phyloP scores from a whole-genome alignment of 2,113 vertebrate species.

The Peromyscus leucopus region DNA sequence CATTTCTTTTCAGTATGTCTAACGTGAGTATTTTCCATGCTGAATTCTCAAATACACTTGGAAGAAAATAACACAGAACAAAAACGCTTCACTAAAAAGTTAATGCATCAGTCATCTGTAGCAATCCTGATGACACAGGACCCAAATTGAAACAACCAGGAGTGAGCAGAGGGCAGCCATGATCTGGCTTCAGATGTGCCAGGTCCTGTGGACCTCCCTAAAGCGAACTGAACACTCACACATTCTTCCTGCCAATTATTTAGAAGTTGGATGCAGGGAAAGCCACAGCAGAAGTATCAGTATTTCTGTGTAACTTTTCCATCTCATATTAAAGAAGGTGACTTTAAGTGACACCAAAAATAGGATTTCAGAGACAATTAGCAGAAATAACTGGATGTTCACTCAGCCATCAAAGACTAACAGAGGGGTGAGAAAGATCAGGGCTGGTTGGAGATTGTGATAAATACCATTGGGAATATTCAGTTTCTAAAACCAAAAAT shows the following conservation, averaged over 20 bases:
- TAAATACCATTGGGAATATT: not conserved
- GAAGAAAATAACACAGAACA: not conserved
- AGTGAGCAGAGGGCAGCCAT: not conserved
- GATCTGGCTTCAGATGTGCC: not conserved
- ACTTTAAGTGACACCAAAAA: not conserved
- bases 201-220: not conserved
- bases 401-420: not conserved
- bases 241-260: not conserved
- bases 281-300: not conserved
- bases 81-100: not conserved
- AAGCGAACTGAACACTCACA: not conserved
- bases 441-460: not conserved
- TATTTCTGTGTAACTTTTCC: not conserved
- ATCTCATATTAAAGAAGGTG: not conserved
- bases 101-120: too few relatives aligned
- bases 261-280: not conserved
- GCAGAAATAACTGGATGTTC: not conserved
- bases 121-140: not conserved
- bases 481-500: not conserved
- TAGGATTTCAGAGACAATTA: not conserved
- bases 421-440: not conserved
- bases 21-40: not conserved
- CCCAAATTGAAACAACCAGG: not conserved
- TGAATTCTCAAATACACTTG: not conserved
- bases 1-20: not conserved